phyloP scores from a whole-genome alignment of 92 coral and sea anemone species.

The Porites cylindrica region DNA sequence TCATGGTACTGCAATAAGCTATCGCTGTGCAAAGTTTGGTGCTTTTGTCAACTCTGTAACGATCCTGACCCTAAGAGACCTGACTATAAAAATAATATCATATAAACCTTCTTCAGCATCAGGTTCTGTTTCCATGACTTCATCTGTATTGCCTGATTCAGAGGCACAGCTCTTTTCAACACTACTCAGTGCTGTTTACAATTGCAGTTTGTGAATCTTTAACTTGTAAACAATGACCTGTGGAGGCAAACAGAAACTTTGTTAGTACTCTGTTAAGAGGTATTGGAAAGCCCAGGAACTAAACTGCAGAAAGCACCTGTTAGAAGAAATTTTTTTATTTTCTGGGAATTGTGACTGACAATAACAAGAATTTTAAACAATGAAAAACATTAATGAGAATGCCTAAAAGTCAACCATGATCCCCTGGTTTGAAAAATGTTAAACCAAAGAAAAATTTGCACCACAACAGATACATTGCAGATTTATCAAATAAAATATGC shows the following conservation, averaged over 20 bases:
- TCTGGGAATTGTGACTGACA: not conserved
- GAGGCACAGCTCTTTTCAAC: constrained; percentile 15
- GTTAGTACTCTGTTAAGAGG: no score
- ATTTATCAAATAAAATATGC: constrained; percentile 4
- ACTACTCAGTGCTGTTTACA: constrained; percentile 18
- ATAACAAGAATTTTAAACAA: constrained; percentile 1
- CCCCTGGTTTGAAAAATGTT: constrained; percentile 14
- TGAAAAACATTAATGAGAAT: constrained; percentile 8
- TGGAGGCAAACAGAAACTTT: no score
- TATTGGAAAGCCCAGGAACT: not conserved
- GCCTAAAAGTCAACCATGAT: constrained; percentile 19
- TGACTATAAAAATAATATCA: no score
- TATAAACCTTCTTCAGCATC: no score
- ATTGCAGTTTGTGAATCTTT: no score
- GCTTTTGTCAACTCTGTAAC: no score
- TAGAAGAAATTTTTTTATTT: not conserved
- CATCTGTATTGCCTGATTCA: constrained; percentile 14
- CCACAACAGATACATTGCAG: constrained; percentile 10
- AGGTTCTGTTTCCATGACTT: not conserved
- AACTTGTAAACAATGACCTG: not conserved
- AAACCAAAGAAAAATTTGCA: not conserved
- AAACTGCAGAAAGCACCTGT: constrained; percentile 15
- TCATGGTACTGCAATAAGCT: no score
- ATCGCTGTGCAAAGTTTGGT: no score
- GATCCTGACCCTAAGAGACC: no score